A percentile compares a stretch with the other conserved stretches of the same genome.
These are phyloP conservation scores for Antheraea yamamai DNA, from an alignment of 2,888 invertebrate genomes.

Conservation along the genomic window DNA sequence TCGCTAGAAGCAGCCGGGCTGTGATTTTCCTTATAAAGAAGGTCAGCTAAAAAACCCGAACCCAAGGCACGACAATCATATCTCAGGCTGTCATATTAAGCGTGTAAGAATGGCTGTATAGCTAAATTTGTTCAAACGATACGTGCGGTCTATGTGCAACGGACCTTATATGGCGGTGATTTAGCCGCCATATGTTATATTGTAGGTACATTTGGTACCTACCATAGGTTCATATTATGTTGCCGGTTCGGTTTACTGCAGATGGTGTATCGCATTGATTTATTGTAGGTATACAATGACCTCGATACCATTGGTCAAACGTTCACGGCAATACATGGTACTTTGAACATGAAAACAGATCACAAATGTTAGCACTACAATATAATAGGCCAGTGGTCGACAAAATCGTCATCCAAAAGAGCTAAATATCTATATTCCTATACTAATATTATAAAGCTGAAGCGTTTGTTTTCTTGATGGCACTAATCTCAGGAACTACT, in stretches of 20 bases:
- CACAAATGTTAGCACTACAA: not conserved
- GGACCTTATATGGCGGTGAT: conserved; percentile 64
- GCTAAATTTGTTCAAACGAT: conserved; percentile 56
- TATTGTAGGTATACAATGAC: conserved; percentile 55
- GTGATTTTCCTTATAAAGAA: conserved; percentile 9
- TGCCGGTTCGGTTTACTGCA: conserved; percentile 54
- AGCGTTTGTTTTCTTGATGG: too few species aligned
- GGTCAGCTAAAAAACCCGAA: conserved; percentile 16
- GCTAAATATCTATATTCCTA: too few species aligned
- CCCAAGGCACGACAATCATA: conserved; percentile 23
- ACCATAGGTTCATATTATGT: not conserved
- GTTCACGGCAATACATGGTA: conserved; percentile 36
- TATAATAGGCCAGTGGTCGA: not conserved
- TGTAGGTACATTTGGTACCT: conserved; percentile 44
- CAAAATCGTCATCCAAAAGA: too few species aligned
- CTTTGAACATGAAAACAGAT: not conserved
- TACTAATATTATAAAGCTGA: too few species aligned
- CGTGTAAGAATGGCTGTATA: conserved; percentile 29
- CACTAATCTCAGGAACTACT: too few species aligned
- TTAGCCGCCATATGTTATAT: conserved; percentile 72
- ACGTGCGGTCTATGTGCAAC: conserved; percentile 54
- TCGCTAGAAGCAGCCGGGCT: not conserved
- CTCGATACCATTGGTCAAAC: conserved; percentile 59
- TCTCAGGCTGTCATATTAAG: conserved; percentile 34
- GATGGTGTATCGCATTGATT: conserved; percentile 66